These are phyloP conservation scores for Mythimna albipuncta DNA, from an alignment of 2,888 invertebrate species.

Conservation along the genomic window DNA sequence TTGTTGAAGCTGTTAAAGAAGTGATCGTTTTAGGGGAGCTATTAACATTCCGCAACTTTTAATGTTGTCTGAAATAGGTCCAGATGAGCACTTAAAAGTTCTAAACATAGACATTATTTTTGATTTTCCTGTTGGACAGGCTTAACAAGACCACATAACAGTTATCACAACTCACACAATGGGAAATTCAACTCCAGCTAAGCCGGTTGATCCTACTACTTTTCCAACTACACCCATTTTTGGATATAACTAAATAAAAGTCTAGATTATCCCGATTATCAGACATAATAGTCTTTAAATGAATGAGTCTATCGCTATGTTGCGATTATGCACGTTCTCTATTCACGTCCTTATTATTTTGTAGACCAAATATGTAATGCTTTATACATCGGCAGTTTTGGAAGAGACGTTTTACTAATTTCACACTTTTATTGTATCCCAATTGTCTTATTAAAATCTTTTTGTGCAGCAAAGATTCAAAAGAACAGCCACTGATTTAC, in stretches of 20 bases:
- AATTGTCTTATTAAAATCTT: slow-evolving; percentile 88
- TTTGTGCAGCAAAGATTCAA: slow-evolving; percentile 88
- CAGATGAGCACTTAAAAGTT: too few species aligned
- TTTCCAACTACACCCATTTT: slow-evolving; percentile 60
- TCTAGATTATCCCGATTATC: slow-evolving; percentile 78
- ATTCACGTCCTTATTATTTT: too few species aligned
- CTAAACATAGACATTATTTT: too few species aligned
- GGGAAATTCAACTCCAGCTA: slow-evolving; percentile 38
- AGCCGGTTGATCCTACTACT: slow-evolving; percentile 60
- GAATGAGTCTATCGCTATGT: too few species aligned
- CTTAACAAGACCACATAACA: too few species aligned
- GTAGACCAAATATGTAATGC: slow-evolving; percentile 65
- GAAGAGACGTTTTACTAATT: slow-evolving; percentile 53
- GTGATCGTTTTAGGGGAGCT: too few species aligned
- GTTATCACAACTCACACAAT: too few species aligned
- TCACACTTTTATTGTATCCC: slow-evolving; percentile 74
- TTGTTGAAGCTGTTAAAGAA: too few species aligned
- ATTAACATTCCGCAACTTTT: too few species aligned
- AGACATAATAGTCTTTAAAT: slow-evolving; percentile 22
- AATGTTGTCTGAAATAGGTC: too few species aligned
- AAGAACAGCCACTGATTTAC: slow-evolving; percentile 89
- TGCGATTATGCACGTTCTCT: slow-evolving; percentile 54
- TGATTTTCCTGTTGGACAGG: too few species aligned
- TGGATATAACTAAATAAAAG: slow-evolving; percentile 89
- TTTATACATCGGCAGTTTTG: slow-evolving; percentile 49